Evolutionary conservation across 2,797 vertebrate species (phyloP).

Genomic region (Phalanger gymnotis): DNA sequence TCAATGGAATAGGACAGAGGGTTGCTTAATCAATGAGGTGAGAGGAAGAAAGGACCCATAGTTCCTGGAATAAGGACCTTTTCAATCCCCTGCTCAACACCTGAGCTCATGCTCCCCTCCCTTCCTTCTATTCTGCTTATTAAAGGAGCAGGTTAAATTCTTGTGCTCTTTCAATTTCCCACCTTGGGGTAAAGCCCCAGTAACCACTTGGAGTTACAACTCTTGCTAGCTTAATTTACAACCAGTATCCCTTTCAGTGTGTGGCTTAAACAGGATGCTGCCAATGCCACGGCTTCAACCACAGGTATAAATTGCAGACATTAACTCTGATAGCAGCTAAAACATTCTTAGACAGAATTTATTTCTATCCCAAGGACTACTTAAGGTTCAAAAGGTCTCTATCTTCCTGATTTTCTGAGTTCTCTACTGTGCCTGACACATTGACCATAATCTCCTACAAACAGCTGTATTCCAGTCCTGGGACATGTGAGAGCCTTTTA

Average conservation of each 20-base stretch:
- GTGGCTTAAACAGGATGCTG: background rate
- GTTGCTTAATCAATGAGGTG: background rate
- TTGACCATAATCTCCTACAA: background rate
- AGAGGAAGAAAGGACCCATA: background rate
- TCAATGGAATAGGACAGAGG: background rate
- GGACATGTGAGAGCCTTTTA: background rate
- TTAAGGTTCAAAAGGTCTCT: background rate
- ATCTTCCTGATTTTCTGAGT: rapidly evolving
- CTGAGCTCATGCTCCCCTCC: background rate
- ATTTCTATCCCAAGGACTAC: background rate
- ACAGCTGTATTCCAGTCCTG: background rate
- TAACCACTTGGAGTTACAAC: background rate
- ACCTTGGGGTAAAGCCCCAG: background rate
- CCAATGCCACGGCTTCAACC: background rate
- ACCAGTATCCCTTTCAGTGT: background rate
- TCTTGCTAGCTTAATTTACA: background rate
- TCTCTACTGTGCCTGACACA: background rate
- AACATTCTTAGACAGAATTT: background rate
- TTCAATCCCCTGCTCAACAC: background rate
- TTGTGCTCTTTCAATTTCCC: background rate
- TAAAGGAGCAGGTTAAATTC: background rate
- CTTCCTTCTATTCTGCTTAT: background rate
- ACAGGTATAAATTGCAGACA: background rate
- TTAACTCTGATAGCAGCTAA: background rate
- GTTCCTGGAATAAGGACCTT: background rate